A percentile compares a stretch with the other conserved stretches of the same genome.
phyloP scores from a whole-genome alignment of 2,888 invertebrate species.

The Drosophila percnosoma region DNA sequence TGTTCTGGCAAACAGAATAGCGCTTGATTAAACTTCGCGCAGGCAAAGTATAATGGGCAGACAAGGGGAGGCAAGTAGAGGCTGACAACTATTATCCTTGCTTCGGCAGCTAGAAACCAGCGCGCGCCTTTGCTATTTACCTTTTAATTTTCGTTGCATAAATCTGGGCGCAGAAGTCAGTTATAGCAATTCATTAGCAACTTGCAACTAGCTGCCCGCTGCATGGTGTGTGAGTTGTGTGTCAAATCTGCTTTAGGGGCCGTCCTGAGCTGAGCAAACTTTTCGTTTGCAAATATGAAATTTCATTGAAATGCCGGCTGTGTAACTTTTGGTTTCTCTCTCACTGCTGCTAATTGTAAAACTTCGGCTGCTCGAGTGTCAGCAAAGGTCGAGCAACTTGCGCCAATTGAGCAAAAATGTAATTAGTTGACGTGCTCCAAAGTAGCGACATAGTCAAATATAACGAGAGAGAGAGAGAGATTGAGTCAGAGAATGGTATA shows the following conservation, averaged over 20 bases:
- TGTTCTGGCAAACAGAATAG: constrained; percentile 63
- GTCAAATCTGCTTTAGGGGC: background rate
- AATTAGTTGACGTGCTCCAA: constrained; percentile 61
- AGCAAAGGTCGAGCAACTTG: constrained; percentile 61
- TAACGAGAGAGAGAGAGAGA: background rate
- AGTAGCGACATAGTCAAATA: background rate
- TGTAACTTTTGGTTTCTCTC: constrained; percentile 59
- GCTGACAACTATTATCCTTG: constrained; percentile 63
- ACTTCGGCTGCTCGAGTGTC: constrained; percentile 54
- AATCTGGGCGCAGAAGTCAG: constrained; percentile 69
- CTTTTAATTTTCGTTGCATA: constrained; percentile 76
- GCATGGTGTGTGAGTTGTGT: background rate
- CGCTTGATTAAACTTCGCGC: constrained; percentile 75
- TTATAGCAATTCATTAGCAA: constrained; percentile 74
- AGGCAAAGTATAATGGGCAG: background rate
- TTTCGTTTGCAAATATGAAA: constrained; percentile 66
- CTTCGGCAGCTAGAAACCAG: constrained; percentile 24
- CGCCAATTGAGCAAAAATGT: constrained; percentile 70
- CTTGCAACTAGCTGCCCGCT: constrained; percentile 2
- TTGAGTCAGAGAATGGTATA: background rate
- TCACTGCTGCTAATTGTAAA: constrained; percentile 66
- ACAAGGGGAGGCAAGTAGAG: background rate
- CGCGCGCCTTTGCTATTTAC: constrained; percentile 64
- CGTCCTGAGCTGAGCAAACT: constrained; percentile 32
- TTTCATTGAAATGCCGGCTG: constrained; percentile 76